Evolutionary conservation across 2,888 invertebrate genomes (phyloP), one percentile per base, ranked within the genome.

Genomic region (Sinodicranocentrus sp.): DNA sequence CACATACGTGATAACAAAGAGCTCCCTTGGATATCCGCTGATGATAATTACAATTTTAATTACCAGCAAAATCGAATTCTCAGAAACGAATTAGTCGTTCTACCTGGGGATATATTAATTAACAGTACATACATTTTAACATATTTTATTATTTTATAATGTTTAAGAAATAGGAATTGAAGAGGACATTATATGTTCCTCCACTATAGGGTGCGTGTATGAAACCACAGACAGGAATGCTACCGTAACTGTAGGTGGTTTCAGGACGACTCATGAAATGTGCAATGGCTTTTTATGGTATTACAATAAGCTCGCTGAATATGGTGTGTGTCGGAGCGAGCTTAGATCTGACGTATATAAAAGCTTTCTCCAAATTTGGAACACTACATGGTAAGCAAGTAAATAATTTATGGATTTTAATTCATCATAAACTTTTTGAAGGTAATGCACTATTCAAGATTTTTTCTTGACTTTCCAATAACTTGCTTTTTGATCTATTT

Each of bases 11-110:
- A 61, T 21, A 28, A 28, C 2, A 21, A 71, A 57, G 82, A 85
- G 10, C 71, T 85, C 21, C 82, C 77, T 39, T 80, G 73, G 77
- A 10, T 72, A 43, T 25, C 72, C 0, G 13, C 39, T 15, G 84
- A 85, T n/a, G 61, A 85, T 52, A 82, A 73, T 44, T 85, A 85
- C 52, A 43, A 72, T 8, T 82, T 84, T 28, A 28, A 61, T 17
- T 48, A 25, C 19, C 52, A 68, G 26, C 84, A 84, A 52, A 77
- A 70, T 26, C 26, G 78, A 17, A 52, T 52, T 65, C 72, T 85
- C 3, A 57, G 44, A 25, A 19, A 82, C 10, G 82, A 82, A 23
- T 39, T 52, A 23, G 28, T 17, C 5, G 43, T 85, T 33, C 43
- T 85, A 5, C 84, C 84, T 17, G 84, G 82, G 13, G 84, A 85